Base-by-base conservation (phyloP, 1,140 invertebrate species). In the Drosophila novamexicana region DNA sequence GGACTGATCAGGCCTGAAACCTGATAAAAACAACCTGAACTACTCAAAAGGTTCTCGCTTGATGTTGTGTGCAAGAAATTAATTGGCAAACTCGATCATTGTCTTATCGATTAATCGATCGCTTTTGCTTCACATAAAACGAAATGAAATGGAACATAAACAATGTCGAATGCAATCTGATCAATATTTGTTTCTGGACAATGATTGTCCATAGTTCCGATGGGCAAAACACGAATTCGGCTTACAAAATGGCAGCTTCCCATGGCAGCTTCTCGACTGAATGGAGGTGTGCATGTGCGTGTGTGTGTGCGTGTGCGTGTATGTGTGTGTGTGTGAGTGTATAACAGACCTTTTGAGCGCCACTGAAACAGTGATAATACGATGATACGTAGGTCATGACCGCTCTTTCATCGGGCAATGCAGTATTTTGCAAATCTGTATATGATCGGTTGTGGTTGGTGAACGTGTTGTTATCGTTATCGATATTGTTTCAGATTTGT, bases 341-440 rank as follows among this genome's bases (percentile, higher is more conserved):
- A 50, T 69, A 91, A 92, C 91, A 91, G 95, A 99, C 98, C 98
- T 99, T 99, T 95, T 99, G 98, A 81, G 98, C 98, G 92, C 98
- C 98, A 94, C 98, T 98, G 95, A 99, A 99, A 94, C 98, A 98
- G 95, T 99, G 99, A 95, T 99, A 99, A 94, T 99, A 99, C 65
- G 98, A 99, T 29, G 98, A 99, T 69, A 99, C 98, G 94, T 99
- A 99, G 78, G 99, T 99, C 98, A 99, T 99, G 91, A 99, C 98
- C 76, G 98, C 98, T 92, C 98, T 95, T 94, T 99, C 99, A 94
- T 99, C 98, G 83, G 98, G 98, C 96, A 98, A 98, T 92, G 97
- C 97, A 82, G 97, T 98, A 94, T 98, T 98, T 93, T 97, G 96
- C 95, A 99, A 97, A 96, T 99, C 98, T 99, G 92, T 99, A 91